These are phyloP conservation scores for Synergus japonicus DNA, from an alignment of 2,888 invertebrate genomes.

Conservation along the genomic window DNA sequence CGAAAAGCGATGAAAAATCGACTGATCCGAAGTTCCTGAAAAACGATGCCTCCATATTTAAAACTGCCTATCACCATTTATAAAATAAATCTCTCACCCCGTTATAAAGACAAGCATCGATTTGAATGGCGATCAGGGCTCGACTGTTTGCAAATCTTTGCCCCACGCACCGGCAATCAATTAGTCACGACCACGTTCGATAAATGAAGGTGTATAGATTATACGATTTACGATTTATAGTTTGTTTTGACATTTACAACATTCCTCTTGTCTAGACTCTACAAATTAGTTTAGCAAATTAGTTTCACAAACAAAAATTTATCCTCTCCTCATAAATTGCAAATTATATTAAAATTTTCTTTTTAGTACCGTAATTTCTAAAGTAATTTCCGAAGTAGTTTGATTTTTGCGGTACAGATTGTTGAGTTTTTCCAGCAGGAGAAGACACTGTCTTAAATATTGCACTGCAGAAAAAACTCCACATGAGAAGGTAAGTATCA, in stretches of 20 bases:
- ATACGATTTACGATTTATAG: conserved; percentile 53
- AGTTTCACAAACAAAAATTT: background rate
- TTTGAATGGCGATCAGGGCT: conserved; percentile 5
- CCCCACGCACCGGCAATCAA: conserved; percentile 38
- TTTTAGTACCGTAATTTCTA: background rate
- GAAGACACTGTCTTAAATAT: too few relatives aligned
- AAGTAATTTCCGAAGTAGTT: background rate
- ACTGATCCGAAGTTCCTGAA: too few relatives aligned
- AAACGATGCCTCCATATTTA: background rate
- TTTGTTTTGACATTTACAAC: too few relatives aligned
- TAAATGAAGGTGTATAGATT: conserved; percentile 50
- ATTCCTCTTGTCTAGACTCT: too few relatives aligned
- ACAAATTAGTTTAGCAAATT: too few relatives aligned
- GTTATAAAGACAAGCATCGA: conserved; percentile 26
- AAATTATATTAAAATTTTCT: background rate
- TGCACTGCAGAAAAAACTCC: background rate
- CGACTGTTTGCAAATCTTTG: conserved; percentile 26
- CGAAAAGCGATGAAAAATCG: too few relatives aligned
- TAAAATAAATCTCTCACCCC: conserved; percentile 5
- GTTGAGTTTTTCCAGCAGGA: too few relatives aligned
- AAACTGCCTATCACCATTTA: conserved; percentile 3
- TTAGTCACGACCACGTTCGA: conserved; percentile 55
- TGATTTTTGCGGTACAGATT: too few relatives aligned
- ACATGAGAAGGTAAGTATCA: background rate
- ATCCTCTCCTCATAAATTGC: background rate